These are phyloP conservation scores for Galeopsomyia nigrocyanea DNA, from an alignment of 2,888 invertebrate genomes.

Conservation along the genomic window DNA sequence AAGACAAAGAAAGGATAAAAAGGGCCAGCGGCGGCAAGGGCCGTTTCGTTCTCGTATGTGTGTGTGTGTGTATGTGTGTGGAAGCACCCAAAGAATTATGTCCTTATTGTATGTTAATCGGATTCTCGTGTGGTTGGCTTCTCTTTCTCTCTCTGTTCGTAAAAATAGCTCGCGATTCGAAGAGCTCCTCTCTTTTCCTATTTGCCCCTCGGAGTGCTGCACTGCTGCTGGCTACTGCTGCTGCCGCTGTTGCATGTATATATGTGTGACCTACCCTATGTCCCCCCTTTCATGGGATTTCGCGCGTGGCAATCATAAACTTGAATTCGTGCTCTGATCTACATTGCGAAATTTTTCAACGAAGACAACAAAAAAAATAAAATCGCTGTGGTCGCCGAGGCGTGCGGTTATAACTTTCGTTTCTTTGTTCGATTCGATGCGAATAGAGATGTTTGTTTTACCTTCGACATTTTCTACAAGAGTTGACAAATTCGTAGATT, in stretches of 20 bases:
- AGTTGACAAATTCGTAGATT: no score
- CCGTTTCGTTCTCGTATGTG: conserved; percentile 2
- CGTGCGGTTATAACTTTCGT: no score
- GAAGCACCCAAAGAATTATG: conserved; percentile 63
- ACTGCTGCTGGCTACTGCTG: no score
- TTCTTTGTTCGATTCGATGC: no score
- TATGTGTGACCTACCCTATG: no score
- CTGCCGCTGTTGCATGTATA: no score
- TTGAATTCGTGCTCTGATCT: not conserved
- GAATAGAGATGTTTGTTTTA: no score
- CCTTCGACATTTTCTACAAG: no score
- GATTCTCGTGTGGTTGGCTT: conserved; percentile 50
- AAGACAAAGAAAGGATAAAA: conserved; percentile 49
- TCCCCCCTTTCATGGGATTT: conserved; percentile 29
- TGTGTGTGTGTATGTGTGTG: conserved; percentile 12
- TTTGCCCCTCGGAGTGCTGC: not conserved
- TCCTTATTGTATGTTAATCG: conserved; percentile 67
- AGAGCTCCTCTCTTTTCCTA: conserved; percentile 44
- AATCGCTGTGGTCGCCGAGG: no score
- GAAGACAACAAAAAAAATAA: no score
- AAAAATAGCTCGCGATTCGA: conserved; percentile 59
- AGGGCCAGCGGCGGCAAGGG: conserved; percentile 52
- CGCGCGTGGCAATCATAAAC: conserved; percentile 5
- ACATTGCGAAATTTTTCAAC: no score
- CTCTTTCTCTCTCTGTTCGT: conserved; percentile 38